Evolutionary conservation across 2,888 invertebrate genomes (phyloP).

Genomic region (Metalampra italica): DNA sequence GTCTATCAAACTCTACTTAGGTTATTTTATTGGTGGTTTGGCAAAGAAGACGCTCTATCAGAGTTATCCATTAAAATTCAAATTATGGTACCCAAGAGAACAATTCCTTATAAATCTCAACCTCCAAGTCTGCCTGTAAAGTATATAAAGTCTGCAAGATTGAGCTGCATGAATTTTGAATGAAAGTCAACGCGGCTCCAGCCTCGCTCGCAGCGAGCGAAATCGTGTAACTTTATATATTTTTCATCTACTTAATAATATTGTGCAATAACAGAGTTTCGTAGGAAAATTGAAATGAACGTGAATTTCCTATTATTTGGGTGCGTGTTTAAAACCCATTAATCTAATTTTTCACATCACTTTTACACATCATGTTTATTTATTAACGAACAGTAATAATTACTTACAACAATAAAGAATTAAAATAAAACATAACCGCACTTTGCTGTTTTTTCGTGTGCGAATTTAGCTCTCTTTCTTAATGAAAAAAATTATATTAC

Average conservation of each 20-base stretch:
- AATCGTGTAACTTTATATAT: conserved; percentile 11
- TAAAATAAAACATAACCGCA: no score
- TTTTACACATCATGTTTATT: no score
- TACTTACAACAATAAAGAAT: no score
- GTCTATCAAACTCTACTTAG: not conserved
- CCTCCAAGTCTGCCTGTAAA: conserved; percentile 15
- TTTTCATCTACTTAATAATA: conserved; percentile 11
- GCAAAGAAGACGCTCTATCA: not conserved
- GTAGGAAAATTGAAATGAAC: not conserved
- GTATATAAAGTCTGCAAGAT: conserved; percentile 17
- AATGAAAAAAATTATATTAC: no score
- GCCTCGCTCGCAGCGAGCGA: not conserved
- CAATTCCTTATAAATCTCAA: conserved; percentile 16
- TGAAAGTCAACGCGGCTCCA: conserved; percentile 9
- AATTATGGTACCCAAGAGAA: conserved; percentile 2
- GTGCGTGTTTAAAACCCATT: not conserved
- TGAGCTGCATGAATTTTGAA: conserved; percentile 30
- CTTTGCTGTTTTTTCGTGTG: no score
- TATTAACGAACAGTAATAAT: no score
- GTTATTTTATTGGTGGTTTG: not conserved
- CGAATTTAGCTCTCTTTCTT: no score
- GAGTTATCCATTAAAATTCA: conserved; percentile 15
- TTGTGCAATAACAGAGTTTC: not conserved
- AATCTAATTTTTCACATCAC: no score
- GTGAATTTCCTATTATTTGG: not conserved